Evolutionary conservation across 2,888 invertebrate species (phyloP).

Genomic region (Mesochorus sp.): DNA sequence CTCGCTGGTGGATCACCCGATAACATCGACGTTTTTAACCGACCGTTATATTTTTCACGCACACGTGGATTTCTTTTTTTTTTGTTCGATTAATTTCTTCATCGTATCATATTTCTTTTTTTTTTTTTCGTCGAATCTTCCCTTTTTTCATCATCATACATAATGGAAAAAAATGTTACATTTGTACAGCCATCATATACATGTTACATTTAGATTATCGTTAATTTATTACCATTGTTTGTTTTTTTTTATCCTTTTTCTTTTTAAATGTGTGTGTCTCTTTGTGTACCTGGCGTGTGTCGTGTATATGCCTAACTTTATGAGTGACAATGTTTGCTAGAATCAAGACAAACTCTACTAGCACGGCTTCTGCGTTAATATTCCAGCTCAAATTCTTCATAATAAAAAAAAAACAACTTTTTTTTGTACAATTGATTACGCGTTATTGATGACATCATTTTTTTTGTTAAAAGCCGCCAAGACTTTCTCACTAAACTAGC

Average conservation of each 20-base stretch:
- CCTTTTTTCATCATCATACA: conserved; percentile 76
- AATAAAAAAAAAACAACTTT: background rate
- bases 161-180: conserved; percentile 83
- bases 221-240: conserved; percentile 78
- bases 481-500: conserved; percentile 24
- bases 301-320: conserved; percentile 70
- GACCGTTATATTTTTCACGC: conserved; percentile 68
- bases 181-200: conserved; percentile 83
- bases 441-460: conserved; percentile 19
- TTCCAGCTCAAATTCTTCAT: conserved; percentile 29
- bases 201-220: conserved; percentile 81
- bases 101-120: conserved; percentile 69
- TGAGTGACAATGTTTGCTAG: conserved; percentile 74
- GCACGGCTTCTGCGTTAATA: conserved; percentile 68
- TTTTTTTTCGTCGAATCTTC: conserved; percentile 66
- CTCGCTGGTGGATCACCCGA: conserved; percentile 75
- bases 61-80: conserved; percentile 68
- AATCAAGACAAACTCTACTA: conserved; percentile 71
- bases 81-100: conserved; percentile 59
- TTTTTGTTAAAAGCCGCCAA: no score
- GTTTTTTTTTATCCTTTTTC: conserved; percentile 61
- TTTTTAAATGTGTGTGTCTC: conserved; percentile 63
- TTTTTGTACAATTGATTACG: conserved; percentile 43
- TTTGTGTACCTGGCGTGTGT: conserved; percentile 67
- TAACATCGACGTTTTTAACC: conserved; percentile 68